phyloP scores from a whole-genome alignment of 2,888 invertebrate species.

The Petrolisthes cinctipes region DNA sequence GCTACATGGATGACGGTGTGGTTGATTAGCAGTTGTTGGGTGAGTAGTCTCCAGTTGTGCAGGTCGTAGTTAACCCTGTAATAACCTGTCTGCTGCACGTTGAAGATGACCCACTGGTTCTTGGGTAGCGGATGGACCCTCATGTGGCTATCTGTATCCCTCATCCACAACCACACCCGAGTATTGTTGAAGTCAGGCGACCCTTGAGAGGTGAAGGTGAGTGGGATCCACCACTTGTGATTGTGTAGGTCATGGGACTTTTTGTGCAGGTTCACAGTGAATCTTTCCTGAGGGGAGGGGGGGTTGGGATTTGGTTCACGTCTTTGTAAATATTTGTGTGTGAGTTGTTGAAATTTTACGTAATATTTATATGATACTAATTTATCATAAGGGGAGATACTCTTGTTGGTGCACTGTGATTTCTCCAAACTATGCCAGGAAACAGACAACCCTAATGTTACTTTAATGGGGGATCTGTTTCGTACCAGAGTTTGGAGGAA shows the following conservation, averaged over 20 bases:
- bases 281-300: conserved; percentile 4
- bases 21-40: conserved; percentile 76
- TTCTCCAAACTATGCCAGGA: too few species aligned
- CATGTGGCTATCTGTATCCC: conserved; percentile 30
- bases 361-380: too few species aligned
- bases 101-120: conserved; percentile 79
- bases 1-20: conserved; percentile 80
- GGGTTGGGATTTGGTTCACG: too few species aligned
- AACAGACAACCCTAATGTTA: too few species aligned
- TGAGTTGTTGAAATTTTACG: too few species aligned
- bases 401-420: too few species aligned
- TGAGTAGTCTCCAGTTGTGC: conserved; percentile 82
- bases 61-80: conserved; percentile 81
- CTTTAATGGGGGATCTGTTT: too few species aligned
- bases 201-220: conserved; percentile 74
- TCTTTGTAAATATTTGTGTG: too few species aligned
- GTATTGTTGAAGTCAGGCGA: conserved; percentile 73
- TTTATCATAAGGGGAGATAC: too few species aligned
- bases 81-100: conserved; percentile 80
- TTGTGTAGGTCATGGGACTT: neutral
- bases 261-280: neutral
- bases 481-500: too few species aligned
- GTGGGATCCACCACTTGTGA: conserved; percentile 75
- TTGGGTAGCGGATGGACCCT: conserved; percentile 18
- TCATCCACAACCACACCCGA: conserved; percentile 74